A percentile compares a stretch with the other conserved stretches of the same genome.
These are phyloP conservation scores for Euborellia annulipes DNA, from an alignment of 1,140 invertebrate species.

Conservation along the genomic window DNA sequence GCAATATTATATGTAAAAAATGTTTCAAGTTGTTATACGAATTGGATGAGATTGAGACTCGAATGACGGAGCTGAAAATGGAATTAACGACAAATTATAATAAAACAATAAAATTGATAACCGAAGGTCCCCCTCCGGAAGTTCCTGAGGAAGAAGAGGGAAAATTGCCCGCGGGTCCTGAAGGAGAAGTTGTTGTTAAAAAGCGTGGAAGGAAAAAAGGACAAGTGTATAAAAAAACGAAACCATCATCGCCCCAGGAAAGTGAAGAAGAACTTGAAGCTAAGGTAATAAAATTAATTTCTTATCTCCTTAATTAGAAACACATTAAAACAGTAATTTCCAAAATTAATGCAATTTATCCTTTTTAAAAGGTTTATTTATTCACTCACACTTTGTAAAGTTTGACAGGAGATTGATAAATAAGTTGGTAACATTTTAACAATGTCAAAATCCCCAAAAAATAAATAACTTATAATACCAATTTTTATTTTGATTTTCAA, in stretches of 20 bases:
- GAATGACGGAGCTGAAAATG: conserved; percentile 30
- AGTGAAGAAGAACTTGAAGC: background rate
- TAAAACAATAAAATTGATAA: conserved; percentile 22
- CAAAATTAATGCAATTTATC: no score
- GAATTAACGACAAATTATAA: conserved; percentile 30
- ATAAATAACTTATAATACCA: no score
- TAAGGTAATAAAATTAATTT: no score
- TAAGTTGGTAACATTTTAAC: no score
- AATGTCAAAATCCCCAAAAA: no score
- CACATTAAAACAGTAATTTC: no score
- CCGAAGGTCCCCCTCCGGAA: background rate
- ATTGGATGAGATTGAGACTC: conserved; percentile 38
- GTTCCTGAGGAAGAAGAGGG: conserved; percentile 4
- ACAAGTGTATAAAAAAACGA: conserved; percentile 2
- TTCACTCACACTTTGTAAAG: no score
- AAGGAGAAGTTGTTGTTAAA: conserved; percentile 6
- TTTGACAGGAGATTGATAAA: no score
- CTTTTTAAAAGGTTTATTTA: no score
- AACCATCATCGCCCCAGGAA: background rate
- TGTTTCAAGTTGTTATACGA: conserved; percentile 43
- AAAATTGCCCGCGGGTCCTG: conserved; percentile 5
- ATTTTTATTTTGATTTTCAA: no score
- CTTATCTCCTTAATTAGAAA: no score
- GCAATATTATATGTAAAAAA: conserved; percentile 41
- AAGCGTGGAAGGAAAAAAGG: conserved; percentile 5